These are phyloP conservation scores for Empidonax traillii DNA, from an alignment of 2,113 vertebrate genomes.

Conservation along the genomic window DNA sequence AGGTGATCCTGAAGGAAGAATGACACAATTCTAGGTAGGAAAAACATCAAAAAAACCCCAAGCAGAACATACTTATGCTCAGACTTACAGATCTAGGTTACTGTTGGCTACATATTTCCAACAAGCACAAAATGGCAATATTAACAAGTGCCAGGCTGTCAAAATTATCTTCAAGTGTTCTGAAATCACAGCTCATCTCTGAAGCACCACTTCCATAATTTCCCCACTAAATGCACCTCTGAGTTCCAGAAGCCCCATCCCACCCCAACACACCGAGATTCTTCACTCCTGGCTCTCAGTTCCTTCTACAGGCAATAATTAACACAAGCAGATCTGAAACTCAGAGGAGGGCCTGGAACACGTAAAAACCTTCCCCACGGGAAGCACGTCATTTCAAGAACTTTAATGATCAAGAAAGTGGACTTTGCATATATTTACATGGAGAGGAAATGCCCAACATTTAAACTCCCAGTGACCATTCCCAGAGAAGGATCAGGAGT, in stretches of 20 bases:
- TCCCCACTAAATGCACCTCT: not conserved
- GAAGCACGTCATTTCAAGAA: not conserved
- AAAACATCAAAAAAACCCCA: not conserved
- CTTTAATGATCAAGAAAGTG: not conserved
- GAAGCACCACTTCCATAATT: not conserved
- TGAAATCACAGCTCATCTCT: not conserved
- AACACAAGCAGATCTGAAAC: not conserved
- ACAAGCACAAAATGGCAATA: not conserved
- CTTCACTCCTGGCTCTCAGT: not conserved
- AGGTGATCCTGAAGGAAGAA: not conserved
- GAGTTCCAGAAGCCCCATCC: not conserved
- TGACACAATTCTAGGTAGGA: not conserved
- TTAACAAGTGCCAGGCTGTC: not conserved
- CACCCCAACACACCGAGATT: not conserved
- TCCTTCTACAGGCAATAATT: not conserved
- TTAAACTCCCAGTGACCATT: not conserved
- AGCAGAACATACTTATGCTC: not conserved
- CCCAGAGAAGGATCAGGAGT: not conserved
- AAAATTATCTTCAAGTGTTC: not conserved
- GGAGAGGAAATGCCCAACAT: not conserved
- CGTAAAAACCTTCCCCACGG: accelerated
- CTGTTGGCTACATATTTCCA: not conserved
- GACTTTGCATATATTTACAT: not conserved
- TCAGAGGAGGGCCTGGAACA: not conserved
- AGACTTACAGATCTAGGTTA: not conserved